Evolutionary conservation across 1,140 invertebrate genomes (phyloP).

Genomic region (Drosophila subpulchrella): DNA sequence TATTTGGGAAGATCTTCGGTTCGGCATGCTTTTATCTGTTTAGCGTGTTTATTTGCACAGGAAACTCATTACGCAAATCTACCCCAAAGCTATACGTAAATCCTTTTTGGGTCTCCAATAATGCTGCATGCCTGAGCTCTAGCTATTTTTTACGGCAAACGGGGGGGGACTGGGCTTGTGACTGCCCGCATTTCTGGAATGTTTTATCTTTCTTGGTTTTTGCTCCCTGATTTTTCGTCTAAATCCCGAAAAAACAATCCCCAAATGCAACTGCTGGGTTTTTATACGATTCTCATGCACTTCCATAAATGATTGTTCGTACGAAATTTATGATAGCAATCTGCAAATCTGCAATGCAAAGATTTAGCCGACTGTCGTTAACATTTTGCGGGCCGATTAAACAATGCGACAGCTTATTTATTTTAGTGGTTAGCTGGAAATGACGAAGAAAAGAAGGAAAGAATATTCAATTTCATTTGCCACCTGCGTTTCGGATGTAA

Average conservation of each 20-base stretch:
- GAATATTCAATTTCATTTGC: slow-evolving; percentile 63
- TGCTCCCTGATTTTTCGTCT: slow-evolving; percentile 1
- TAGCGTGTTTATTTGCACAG: slow-evolving; percentile 73
- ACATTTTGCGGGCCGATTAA: background rate
- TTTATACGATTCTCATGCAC: background rate
- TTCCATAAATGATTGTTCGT: slow-evolving; percentile 4
- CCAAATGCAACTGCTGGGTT: background rate
- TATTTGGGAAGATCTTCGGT: slow-evolving; percentile 11
- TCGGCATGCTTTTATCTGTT: slow-evolving; percentile 52
- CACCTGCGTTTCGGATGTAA: slow-evolving; percentile 53
- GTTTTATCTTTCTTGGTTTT: background rate
- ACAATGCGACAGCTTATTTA: slow-evolving; percentile 15
- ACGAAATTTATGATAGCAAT: background rate
- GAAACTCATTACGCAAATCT: slow-evolving; percentile 77
- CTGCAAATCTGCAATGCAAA: slow-evolving; percentile 2
- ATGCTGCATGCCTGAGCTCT: slow-evolving; percentile 27
- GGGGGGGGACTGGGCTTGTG: background rate
- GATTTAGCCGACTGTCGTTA: background rate
- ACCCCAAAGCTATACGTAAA: slow-evolving; percentile 71
- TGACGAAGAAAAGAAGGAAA: slow-evolving; percentile 31
- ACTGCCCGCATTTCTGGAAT: slow-evolving; percentile 15
- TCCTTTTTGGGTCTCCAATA: slow-evolving; percentile 61
- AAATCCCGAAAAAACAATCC: background rate
- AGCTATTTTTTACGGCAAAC: slow-evolving; percentile 6
- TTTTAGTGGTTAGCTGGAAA: background rate